Evolutionary conservation across 2,888 invertebrate genomes (phyloP), one percentile per base, ranked within the genome.

Genomic region (Macrophya annulata): DNA sequence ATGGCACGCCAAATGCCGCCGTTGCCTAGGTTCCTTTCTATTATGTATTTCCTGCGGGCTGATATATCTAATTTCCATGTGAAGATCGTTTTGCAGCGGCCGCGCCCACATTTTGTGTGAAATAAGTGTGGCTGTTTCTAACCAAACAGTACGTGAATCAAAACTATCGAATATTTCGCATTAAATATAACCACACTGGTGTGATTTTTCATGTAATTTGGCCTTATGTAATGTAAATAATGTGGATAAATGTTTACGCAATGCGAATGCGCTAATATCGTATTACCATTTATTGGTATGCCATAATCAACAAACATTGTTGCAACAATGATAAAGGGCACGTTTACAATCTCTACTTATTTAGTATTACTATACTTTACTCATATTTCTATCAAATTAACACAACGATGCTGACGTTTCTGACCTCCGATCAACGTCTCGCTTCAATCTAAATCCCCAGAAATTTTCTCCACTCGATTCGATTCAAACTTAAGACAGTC

Each of bases 1-100:
- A 90, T 89, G 90, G 91, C 90, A 92, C 90, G 90, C 91, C 92
- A 92, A 93, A 92, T 92, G 91, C 91, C 89, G 90, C 90, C 90
- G 91, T 90, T 91, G 90, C 90, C 90, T 90, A 90, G 90, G 90
- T 89, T 89, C 89, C 90, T 89, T 90, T 90, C 89, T 90, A 90
- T 90, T 89, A 92, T 93, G 92, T 90, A 90, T 92, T 90, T 91
- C 88, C 89, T 91, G 90, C 88, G 88, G 89, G 87, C 88, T 88
- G 89, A 88, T 88, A 89, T 88, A 89, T 90, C 88, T 88, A 88
- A 90, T 90, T 89, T 90, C 89, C 86, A 88, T 89, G 91, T 91
- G 90, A 91, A 87, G 88, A 89, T 88, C 86, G 87, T 89, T 87
- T 88, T 85, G 88, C 87, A 86, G 88, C 88, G 86, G 87, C 87